phyloP scores from a whole-genome alignment of 2,113 vertebrate genomes.

The Paramormyrops kingsleyae region DNA sequence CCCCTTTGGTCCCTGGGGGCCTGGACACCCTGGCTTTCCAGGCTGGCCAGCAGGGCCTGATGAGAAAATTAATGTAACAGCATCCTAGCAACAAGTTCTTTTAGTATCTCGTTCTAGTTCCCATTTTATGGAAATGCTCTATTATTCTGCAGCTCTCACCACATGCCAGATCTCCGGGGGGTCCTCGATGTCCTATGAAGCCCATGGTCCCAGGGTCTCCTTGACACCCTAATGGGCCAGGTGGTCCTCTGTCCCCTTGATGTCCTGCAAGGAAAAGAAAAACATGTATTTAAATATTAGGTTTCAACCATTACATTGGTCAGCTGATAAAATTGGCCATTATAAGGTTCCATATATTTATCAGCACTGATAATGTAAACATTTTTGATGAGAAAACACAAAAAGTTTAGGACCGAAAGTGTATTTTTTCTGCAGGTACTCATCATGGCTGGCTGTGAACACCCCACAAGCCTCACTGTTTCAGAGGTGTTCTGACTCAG shows the following conservation, averaged over 20 bases:
- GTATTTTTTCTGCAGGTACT: neutral
- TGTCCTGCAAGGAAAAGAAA: neutral
- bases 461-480: too few species aligned
- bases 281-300: neutral
- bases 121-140: neutral
- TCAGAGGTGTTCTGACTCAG: too few species aligned
- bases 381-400: neutral
- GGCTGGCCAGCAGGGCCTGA: neutral
- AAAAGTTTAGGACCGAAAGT: neutral
- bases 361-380: neutral
- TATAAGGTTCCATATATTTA: neutral
- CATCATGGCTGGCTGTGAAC: too few species aligned
- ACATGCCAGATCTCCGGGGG: neutral
- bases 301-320: neutral
- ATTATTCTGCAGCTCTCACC: neutral
- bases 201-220: neutral
- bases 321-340: neutral
- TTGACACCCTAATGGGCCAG: neutral
- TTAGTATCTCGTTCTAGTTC: neutral
- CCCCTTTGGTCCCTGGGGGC: neutral
- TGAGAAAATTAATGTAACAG: neutral
- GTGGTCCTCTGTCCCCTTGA: neutral
- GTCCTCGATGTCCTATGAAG: neutral
- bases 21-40: neutral
- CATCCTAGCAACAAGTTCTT: neutral